These are phyloP conservation scores for Thecocarcelia acutangulata DNA, from an alignment of 2,888 invertebrate genomes.

Conservation along the genomic window DNA sequence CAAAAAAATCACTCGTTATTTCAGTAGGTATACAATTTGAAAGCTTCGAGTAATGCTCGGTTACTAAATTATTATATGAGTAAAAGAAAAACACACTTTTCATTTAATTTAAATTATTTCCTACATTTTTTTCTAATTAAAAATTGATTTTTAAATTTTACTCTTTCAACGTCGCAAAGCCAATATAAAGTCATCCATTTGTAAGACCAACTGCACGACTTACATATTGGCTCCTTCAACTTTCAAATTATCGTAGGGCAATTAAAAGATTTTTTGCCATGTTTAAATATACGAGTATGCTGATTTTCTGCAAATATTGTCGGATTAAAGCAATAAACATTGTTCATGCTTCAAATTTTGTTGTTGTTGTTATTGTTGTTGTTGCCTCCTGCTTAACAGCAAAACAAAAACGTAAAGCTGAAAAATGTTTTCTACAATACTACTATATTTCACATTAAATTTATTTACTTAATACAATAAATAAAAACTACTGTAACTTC, in stretches of 20 bases:
- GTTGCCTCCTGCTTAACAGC: background rate
- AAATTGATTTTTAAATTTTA: no score
- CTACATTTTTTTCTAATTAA: no score
- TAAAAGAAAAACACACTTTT: no score
- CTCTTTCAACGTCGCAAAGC: no score
- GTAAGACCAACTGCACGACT: no score
- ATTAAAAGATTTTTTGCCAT: background rate
- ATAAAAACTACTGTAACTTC: constrained; percentile 29
- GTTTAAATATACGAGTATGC: background rate
- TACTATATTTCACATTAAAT: constrained; percentile 1
- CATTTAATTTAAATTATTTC: no score
- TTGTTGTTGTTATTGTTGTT: background rate
- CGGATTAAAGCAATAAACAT: constrained; percentile 32
- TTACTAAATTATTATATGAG: no score
- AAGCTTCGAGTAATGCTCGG: no score
- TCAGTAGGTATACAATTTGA: no score
- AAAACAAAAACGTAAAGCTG: background rate
- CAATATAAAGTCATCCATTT: no score
- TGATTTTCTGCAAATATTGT: constrained; percentile 30
- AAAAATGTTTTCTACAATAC: constrained; percentile 15
- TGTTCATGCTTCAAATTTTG: constrained; percentile 40
- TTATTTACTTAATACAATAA: constrained; percentile 28
- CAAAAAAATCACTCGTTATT: no score
- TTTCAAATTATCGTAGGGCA: background rate
- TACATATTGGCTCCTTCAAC: background rate